Percentiles rank a stretch among this genome's conserved stretches.
Evolutionary conservation across 2,113 vertebrate genomes (phyloP).

Genomic region (Heterochromis multidens): DNA sequence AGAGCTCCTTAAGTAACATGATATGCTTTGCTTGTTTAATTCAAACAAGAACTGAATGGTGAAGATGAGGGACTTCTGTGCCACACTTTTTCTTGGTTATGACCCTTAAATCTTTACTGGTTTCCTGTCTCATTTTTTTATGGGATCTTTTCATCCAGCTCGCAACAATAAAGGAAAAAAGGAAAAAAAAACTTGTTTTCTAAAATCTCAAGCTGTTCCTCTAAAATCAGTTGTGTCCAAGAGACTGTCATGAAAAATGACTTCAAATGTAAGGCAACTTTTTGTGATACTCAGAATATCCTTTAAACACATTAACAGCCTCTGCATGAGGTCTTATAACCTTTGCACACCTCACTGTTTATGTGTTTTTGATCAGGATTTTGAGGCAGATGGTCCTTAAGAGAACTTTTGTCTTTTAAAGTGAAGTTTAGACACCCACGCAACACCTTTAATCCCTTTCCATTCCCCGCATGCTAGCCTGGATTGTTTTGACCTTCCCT

Average conservation of each 20-base stretch:
- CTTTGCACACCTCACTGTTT: neutral
- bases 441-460: neutral
- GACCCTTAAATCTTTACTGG: neutral
- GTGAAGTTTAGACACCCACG: neutral
- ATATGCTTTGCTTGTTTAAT: neutral
- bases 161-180: neutral
- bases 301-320: neutral
- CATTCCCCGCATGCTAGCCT: slow-evolving; percentile 42
- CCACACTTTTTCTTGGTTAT: neutral
- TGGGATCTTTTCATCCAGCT: neutral
- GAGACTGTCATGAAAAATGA: neutral
- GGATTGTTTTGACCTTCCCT: slow-evolving; percentile 5
- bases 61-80: neutral
- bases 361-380: neutral
- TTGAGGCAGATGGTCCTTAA: neutral
- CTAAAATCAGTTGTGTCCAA: neutral
- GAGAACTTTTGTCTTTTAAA: neutral
- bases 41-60: neutral
- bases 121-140: neutral
- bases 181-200: neutral
- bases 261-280: neutral
- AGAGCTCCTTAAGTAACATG: neutral
- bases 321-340: neutral
- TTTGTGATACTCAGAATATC: neutral
- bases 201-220: neutral